Conservation (phyloP, 2,113 vertebrate species). For the Hippoglossus stenolepis region DNA sequence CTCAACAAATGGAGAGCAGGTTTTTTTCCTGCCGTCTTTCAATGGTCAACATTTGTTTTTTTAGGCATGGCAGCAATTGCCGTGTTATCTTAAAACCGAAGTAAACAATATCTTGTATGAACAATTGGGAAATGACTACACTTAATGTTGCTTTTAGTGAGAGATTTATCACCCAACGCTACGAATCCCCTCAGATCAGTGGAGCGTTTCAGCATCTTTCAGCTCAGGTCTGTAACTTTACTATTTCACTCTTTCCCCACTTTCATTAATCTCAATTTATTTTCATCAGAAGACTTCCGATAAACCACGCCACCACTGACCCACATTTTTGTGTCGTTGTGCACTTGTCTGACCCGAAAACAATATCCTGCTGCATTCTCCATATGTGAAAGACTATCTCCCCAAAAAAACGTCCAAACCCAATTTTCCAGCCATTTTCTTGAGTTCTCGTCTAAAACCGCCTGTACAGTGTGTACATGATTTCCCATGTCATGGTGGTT, state of each 20-base stretch:
- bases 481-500: no score
- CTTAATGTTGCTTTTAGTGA: background rate
- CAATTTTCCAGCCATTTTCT: no score
- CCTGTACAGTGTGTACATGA: no score
- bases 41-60: conserved; percentile 18
- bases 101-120: background rate
- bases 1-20: conserved; percentile 33
- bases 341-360: no score
- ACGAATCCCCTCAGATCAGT: background rate
- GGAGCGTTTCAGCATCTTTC: background rate
- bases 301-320: background rate
- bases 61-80: background rate
- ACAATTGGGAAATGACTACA: background rate
- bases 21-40: conserved; percentile 24
- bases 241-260: background rate
- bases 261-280: background rate
- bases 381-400: no score
- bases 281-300: background rate
- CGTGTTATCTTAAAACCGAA: background rate
- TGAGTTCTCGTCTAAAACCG: no score
- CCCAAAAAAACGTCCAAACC: no score
- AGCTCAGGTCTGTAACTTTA: background rate
- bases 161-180: background rate
- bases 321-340: no score
- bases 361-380: no score